Evolutionary conservation across 2,888 invertebrate genomes (phyloP).

Genomic region (Lycophotia porphyrea): DNA sequence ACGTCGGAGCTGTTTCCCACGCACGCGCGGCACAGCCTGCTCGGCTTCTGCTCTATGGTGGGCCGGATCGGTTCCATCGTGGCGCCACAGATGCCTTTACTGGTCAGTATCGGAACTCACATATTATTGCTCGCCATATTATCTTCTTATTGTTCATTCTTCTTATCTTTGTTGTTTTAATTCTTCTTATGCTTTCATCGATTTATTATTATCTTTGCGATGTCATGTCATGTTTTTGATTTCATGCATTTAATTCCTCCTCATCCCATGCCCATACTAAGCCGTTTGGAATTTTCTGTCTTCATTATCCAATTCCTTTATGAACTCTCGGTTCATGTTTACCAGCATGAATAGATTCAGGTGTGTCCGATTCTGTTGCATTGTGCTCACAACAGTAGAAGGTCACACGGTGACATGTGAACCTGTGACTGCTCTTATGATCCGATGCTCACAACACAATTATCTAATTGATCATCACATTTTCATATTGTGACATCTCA

Average conservation of each 20-base stretch:
- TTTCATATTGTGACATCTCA: too few species aligned
- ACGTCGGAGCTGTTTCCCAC: slow-evolving; percentile 94
- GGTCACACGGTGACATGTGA: slow-evolving; percentile 34
- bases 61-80: slow-evolving; percentile 93
- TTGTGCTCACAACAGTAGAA: slow-evolving; percentile 14
- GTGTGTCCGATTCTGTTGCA: slow-evolving; percentile 7
- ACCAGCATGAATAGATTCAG: background rate
- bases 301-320: background rate
- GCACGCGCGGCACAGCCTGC: slow-evolving; percentile 92
- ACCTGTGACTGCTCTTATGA: background rate
- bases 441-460: slow-evolving; percentile 9
- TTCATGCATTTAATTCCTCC: background rate
- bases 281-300: too few species aligned
- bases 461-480: too few species aligned
- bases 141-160: background rate
- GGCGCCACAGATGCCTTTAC: slow-evolving; percentile 93
- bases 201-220: background rate
- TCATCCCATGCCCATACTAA: background rate
- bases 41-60: slow-evolving; percentile 93
- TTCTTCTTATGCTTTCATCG: background rate
- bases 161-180: background rate
- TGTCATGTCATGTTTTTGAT: background rate
- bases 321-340: background rate
- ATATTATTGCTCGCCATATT: background rate
- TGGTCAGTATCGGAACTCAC: slow-evolving; percentile 83